A percentile compares a stretch with the other conserved stretches of the same genome.
phyloP scores from a whole-genome alignment of 1,140 invertebrate species.

The Andricus grossulariae region DNA sequence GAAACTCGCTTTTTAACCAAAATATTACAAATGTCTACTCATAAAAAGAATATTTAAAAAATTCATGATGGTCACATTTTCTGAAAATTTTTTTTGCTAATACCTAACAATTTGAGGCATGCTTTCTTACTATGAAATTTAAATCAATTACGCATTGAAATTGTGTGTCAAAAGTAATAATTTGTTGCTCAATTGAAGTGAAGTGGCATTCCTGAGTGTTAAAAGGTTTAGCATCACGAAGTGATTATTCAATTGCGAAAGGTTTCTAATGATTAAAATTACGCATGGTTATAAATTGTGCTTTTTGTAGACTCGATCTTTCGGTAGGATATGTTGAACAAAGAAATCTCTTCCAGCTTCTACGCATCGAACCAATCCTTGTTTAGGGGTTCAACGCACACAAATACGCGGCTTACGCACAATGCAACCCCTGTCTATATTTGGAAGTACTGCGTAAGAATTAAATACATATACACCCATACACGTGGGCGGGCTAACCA shows the following conservation, averaged over 20 bases:
- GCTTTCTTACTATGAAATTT: too few relatives aligned
- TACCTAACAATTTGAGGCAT: too few relatives aligned
- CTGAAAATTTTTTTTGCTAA: too few relatives aligned
- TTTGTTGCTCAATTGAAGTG: too few relatives aligned
- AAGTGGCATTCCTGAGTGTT: not conserved
- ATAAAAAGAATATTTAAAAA: too few relatives aligned
- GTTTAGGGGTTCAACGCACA: slow-evolving; percentile 26
- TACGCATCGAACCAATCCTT: slow-evolving; percentile 29
- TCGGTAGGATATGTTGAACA: slow-evolving; percentile 2
- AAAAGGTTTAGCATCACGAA: not conserved
- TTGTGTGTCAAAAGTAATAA: too few relatives aligned
- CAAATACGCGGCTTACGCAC: slow-evolving; percentile 4
- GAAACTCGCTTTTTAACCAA: too few relatives aligned
- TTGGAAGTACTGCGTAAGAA: slow-evolving; percentile 5
- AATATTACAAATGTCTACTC: too few relatives aligned
- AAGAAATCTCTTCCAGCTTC: slow-evolving; percentile 25
- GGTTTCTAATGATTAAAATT: not conserved
- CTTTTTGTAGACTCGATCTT: slow-evolving; percentile 14
- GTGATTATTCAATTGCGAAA: not conserved
- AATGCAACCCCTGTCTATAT: slow-evolving; percentile 2
- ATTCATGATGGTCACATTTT: too few relatives aligned
- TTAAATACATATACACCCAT: slow-evolving; percentile 26
- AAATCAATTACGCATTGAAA: too few relatives aligned
- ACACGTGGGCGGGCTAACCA: slow-evolving; percentile 27
- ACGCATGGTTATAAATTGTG: slow-evolving; percentile 18